Evolutionary conservation across 2,797 vertebrate genomes (phyloP).

Genomic region (Hypotaenidia okinawae): DNA sequence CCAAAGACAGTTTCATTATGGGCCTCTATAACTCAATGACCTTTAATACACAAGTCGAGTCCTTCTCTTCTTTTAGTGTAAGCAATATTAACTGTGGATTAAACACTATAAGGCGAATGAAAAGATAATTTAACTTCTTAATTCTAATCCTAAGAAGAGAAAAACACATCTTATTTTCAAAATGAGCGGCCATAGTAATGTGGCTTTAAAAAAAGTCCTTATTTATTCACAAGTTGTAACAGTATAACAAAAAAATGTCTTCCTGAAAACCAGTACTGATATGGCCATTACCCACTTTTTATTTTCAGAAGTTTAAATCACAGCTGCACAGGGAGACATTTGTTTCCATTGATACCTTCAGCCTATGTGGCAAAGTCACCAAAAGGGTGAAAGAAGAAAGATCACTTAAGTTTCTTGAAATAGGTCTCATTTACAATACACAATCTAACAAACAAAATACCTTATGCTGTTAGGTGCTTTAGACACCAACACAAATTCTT

Average conservation of each 20-base stretch:
- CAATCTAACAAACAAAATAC: neutral
- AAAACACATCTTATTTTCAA: neutral
- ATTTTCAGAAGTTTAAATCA: neutral
- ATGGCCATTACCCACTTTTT: neutral
- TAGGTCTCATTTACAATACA: neutral
- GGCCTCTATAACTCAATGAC: neutral
- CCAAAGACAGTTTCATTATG: conserved; percentile 28
- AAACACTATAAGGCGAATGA: neutral
- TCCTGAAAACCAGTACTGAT: neutral
- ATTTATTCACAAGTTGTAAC: neutral
- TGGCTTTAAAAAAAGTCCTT: neutral
- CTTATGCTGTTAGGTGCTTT: neutral
- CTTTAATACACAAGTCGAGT: conserved; percentile 7
- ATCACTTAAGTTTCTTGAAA: neutral
- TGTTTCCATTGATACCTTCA: neutral
- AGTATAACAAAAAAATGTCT: neutral
- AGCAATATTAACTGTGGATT: neutral
- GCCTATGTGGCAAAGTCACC: neutral
- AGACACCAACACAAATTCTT: neutral
- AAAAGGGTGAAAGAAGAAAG: neutral
- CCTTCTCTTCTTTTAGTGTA: neutral
- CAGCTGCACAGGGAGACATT: neutral
- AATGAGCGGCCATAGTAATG: neutral
- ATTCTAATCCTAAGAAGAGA: neutral
- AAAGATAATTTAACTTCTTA: neutral